Conservation (phyloP, 2,888 invertebrate genomes). For the Pardosa pseudoannulata region DNA sequence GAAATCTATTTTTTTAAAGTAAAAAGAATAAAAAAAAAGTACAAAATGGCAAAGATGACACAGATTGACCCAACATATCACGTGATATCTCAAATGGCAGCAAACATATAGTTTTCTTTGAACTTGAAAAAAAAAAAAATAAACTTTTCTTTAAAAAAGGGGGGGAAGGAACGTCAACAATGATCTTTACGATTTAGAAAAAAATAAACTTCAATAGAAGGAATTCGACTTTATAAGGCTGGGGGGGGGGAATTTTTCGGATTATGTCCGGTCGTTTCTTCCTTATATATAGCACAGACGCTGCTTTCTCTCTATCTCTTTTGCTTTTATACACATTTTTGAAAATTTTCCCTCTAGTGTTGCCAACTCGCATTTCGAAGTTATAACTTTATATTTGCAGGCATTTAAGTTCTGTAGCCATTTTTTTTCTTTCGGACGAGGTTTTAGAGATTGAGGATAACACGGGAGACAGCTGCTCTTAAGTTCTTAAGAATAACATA, state of each 20-base stretch:
- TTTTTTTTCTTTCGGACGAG: background rate
- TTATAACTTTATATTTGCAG: slow-evolving; percentile 67
- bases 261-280: slow-evolving; percentile 42
- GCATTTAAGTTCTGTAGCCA: slow-evolving; percentile 37
- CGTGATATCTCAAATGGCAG: slow-evolving; percentile 51
- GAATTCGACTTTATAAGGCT: slow-evolving; percentile 65
- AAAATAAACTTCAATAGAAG: slow-evolving; percentile 39
- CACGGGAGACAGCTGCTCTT: background rate
- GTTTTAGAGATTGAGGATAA: background rate
- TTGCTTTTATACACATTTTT: slow-evolving; percentile 37
- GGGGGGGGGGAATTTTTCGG: slow-evolving; percentile 41
- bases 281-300: slow-evolving; percentile 44
- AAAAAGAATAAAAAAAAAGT: too few relatives aligned
- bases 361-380: slow-evolving; percentile 55
- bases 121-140: slow-evolving; percentile 25
- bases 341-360: slow-evolving; percentile 24
- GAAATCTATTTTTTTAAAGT: background rate
- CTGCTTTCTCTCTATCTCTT: slow-evolving; percentile 48
- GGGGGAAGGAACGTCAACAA: slow-evolving; percentile 6
- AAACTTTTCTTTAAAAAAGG: slow-evolving; percentile 15
- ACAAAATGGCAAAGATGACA: background rate
- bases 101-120: slow-evolving; percentile 53
- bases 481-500: background rate
- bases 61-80: slow-evolving; percentile 15
- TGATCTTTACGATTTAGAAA: slow-evolving; percentile 23